Evolutionary conservation across 2,797 vertebrate species (phyloP).

Genomic region (Heliangelus exortis): DNA sequence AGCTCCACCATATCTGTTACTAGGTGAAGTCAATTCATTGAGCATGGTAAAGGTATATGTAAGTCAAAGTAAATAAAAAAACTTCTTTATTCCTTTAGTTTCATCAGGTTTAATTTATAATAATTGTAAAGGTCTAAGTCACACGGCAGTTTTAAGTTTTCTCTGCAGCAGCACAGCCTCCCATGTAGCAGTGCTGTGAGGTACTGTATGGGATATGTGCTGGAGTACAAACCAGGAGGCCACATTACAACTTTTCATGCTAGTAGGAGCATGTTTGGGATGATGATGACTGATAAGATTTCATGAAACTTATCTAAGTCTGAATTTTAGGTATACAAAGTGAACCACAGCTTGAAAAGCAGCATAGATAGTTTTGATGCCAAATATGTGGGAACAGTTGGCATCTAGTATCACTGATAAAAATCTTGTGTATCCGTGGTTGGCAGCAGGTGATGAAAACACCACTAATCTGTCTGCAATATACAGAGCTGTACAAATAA

Average conservation of each 20-base stretch:
- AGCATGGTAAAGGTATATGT: neutral
- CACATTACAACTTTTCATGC: neutral
- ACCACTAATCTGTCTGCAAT: slow-evolving; percentile 18
- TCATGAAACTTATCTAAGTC: neutral
- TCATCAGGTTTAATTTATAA: neutral
- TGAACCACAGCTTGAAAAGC: slow-evolving; percentile 7
- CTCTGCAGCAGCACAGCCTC: neutral
- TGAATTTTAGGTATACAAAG: neutral
- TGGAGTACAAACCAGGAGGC: neutral
- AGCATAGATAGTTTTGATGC: neutral
- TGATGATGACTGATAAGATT: neutral
- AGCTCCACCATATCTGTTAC: neutral
- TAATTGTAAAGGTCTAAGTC: neutral
- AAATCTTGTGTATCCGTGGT: neutral
- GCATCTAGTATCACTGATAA: neutral
- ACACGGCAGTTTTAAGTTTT: neutral
- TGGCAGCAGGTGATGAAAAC: slow-evolving; percentile 17
- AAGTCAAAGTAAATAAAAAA: neutral
- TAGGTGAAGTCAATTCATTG: neutral
- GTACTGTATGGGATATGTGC: neutral
- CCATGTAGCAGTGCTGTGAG: neutral
- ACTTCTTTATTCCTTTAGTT: neutral
- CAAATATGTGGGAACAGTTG: neutral
- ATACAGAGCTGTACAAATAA: slow-evolving; percentile 1
- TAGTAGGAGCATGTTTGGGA: neutral